phyloP scores from a whole-genome alignment of 1,140 invertebrate genomes.

The Eurosta solidaginis region DNA sequence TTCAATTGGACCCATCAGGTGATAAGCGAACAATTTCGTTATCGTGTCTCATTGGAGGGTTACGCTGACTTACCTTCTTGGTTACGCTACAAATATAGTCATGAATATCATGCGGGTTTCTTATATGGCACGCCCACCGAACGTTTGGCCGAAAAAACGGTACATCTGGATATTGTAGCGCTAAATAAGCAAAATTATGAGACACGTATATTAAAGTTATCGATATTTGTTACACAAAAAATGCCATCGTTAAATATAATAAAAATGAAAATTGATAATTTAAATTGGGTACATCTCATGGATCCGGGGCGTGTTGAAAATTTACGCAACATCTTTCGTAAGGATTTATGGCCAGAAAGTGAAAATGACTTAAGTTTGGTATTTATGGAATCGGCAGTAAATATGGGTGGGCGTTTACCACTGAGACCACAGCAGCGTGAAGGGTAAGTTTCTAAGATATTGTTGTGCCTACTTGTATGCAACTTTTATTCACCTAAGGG shows the following conservation, averaged over 20 bases:
- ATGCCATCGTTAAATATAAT: conserved; percentile 76
- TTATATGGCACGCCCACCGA: conserved; percentile 79
- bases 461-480: too few species aligned
- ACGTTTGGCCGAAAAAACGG: conserved; percentile 62
- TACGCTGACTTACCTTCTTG: conserved; percentile 80
- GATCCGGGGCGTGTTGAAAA: conserved; percentile 65
- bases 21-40: conserved; percentile 56
- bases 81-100: conserved; percentile 81
- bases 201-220: conserved; percentile 68
- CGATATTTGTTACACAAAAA: conserved; percentile 70
- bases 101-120: conserved; percentile 73
- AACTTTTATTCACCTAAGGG: too few species aligned
- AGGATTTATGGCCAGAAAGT: conserved; percentile 67
- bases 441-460: conserved; percentile 76
- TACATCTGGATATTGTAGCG: conserved; percentile 75
- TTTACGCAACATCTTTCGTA: conserved; percentile 75
- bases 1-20: conserved; percentile 74
- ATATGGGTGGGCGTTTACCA: conserved; percentile 80
- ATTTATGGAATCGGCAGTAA: conserved; percentile 80
- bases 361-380: conserved; percentile 76
- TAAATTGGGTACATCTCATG: conserved; percentile 67
- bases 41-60: conserved; percentile 47
- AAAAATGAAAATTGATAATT: conserved; percentile 85
- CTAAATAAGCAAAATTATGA: conserved; percentile 78
- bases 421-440: conserved; percentile 81